Conservation (phyloP, 2,888 invertebrate genomes). For the Drosophila suboccidentalis region DNA sequence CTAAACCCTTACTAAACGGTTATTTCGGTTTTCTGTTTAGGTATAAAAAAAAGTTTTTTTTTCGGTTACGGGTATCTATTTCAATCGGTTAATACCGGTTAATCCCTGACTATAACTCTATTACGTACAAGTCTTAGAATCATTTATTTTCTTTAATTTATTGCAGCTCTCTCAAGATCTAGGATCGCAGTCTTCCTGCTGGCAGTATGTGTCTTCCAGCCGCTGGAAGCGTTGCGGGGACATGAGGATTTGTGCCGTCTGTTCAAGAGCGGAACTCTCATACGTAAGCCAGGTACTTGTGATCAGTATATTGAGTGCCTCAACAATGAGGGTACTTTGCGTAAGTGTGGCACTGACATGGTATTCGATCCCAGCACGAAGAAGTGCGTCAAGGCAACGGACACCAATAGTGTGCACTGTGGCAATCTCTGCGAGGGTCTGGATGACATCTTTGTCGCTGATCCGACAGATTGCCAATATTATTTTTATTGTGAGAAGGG, state of each 20-base stretch:
- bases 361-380: constrained; percentile 58
- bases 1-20: too few species aligned
- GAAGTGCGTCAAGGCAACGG: constrained; percentile 60
- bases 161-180: constrained; percentile 29
- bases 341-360: constrained; percentile 46
- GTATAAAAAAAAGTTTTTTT: too few species aligned
- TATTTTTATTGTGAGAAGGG: constrained; percentile 74
- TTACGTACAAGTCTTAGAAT: too few species aligned
- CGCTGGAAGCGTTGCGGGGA: constrained; percentile 19
- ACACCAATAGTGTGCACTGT: constrained; percentile 61
- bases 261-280: constrained; percentile 63
- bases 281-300: constrained; percentile 79
- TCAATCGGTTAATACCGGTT: too few species aligned
- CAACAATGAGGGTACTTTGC: constrained; percentile 38
- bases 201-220: constrained; percentile 19
- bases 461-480: constrained; percentile 72
- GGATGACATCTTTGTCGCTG: constrained; percentile 62
- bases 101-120: too few species aligned
- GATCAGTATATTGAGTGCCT: constrained; percentile 74
- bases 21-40: too few species aligned
- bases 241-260: constrained; percentile 67
- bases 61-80: too few species aligned
- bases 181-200: constrained; percentile 44
- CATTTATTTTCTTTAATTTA: too few species aligned
- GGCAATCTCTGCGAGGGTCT: constrained; percentile 68